Base-by-base conservation (phyloP, 2,888 invertebrate species). In the Acanthosepion esculentum region DNA sequence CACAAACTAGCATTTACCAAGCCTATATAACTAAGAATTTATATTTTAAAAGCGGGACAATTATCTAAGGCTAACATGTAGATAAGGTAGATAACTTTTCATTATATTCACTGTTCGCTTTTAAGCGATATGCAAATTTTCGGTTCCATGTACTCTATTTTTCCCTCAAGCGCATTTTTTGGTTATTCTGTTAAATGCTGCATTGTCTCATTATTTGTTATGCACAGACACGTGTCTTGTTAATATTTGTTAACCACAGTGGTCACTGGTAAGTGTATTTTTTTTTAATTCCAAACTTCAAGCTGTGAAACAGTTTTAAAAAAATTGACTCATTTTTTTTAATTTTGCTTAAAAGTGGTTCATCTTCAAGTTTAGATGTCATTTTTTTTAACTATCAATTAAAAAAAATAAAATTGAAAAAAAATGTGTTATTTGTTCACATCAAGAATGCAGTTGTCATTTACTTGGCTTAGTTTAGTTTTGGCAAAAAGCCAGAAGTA, bases 261-360 rank as follows among this genome's bases (percentile, higher is more conserved):
- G 78, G 78, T 78, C n/a, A 78, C 10, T n/a, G 41, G 78, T 78
- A 78, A 10, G 78, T 78, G 29, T 26, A 5, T 29, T 64, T n/a
- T n/a, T 78, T 78, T 78, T 12, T n/a, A 15, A 15, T 15, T n/a
- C 23, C 33, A 15, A n/a, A 78, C n/a, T 78, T 59, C 59, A 78
- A n/a, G 78, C n/a, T 78, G 78, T 78, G 78, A 78, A 78, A n/a
- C 78, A n/a, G 78, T 78, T 78, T 78, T 12, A 78, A 78, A 78
- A 59, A 55, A 55, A 55, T 55, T 55, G 55, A 29, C 78, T 78
- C n/a, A 15, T 78, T 33, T n/a, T n/a, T 78, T n/a, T n/a, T 78
- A n/a, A 78, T 78, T 78, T 78, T 78, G 78, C 78, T 78, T 78
- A n/a, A 78, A 78, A 78, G 78, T 78, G 78, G 78, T 78, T 78